Evolutionary conservation across 2,888 invertebrate species (phyloP), one percentile per base, ranked within the genome.

Genomic region (Noctua pronuba): DNA sequence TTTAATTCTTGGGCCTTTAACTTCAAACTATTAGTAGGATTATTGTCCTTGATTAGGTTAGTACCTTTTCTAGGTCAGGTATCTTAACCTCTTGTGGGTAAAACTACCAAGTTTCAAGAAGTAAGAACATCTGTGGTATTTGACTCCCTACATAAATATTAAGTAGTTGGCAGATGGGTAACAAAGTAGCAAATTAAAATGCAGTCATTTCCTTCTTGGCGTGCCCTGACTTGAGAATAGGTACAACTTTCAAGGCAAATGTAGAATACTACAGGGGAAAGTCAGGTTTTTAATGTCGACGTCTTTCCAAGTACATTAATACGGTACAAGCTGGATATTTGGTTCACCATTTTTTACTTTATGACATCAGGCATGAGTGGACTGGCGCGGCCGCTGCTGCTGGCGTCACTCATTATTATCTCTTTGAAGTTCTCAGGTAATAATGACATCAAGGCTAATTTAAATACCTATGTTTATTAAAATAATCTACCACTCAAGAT

Each of bases 121-220:
- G 41, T 72, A 35, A 68, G 66, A 58, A 49, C 75, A 73, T 72
- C 69, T 79, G 72, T 58, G 75, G 66, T 78, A 75, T 75, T 75
- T 69, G 13, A 66, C 70, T 71, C 35, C 46, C 38, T 73, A 66
- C 62, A 67, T 79, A 55, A 31, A 31, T 71, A 83, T 68, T 60
- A 21, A 35, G 10, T 62, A 68, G 66, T 60, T 71, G 67, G 84
- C 86, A 70, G 79, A 83, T 83, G 86, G 79, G 52, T 75, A 65
- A 62, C 78, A 67, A 66, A 70, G 60, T 28, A 66, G 60, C 75
- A 79, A 75, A 83, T 84, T 83, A 75, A 83, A 83, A 86, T 86
- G 75, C 86, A 83, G 66, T 75, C 4, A 86, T 79, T 86, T 83
- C 73, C 86, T 79, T 79, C 79, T 79, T 73, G 64, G 60, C 86